phyloP scores from a whole-genome alignment of 1,140 invertebrate species.

The Mercenaria mercenaria region DNA sequence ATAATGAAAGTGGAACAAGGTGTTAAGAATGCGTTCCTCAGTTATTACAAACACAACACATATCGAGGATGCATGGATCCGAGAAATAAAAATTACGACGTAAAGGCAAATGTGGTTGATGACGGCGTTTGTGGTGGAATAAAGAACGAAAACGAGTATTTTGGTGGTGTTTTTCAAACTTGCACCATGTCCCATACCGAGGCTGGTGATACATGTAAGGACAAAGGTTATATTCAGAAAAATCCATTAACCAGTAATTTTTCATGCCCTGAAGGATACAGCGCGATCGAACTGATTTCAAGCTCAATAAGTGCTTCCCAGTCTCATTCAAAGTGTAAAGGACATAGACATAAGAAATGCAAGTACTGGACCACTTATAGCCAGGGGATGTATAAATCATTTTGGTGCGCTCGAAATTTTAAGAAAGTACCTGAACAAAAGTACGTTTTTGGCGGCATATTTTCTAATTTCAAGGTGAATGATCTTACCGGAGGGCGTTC shows the following conservation, averaged over 20 bases:
- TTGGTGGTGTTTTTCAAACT: background rate
- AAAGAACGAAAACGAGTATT: background rate
- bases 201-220: background rate
- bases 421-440: background rate
- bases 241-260: background rate
- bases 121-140: background rate
- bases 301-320: background rate
- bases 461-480: background rate
- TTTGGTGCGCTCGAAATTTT: background rate
- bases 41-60: slow-evolving; percentile 2
- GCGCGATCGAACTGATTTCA: background rate
- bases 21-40: background rate
- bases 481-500: background rate
- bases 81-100: background rate
- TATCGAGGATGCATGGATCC: slow-evolving; percentile 1
- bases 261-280: background rate
- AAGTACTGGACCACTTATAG: background rate
- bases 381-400: background rate
- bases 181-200: background rate
- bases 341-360: background rate
- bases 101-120: background rate
- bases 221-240: background rate
- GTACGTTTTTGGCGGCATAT: background rate
- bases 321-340: background rate
- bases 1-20: background rate